Conservation (phyloP, 2,888 invertebrate genomes). For the Omphaloscelis lunosa region DNA sequence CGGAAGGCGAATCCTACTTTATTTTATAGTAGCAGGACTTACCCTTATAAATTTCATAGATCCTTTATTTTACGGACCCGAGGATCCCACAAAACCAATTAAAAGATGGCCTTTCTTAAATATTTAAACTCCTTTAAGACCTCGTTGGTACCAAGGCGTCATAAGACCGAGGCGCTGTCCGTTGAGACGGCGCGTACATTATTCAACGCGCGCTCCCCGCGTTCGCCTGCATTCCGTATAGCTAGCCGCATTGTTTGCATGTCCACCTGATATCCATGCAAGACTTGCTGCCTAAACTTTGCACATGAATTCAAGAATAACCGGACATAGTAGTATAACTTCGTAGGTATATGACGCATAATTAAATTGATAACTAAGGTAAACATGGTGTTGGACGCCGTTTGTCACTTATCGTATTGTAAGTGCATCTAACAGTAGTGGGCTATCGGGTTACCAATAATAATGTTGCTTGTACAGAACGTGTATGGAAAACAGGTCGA, state of each 20-base stretch:
- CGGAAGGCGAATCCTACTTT: slow-evolving; percentile 42
- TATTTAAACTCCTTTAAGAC: slow-evolving; percentile 67
- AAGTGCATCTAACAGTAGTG: slow-evolving; percentile 41
- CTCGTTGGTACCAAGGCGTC: slow-evolving; percentile 71
- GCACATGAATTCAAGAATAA: slow-evolving; percentile 69
- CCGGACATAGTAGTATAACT: slow-evolving; percentile 59
- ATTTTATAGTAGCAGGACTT: slow-evolving; percentile 52
- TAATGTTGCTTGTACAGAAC: slow-evolving; percentile 41
- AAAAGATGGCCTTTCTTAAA: slow-evolving; percentile 64
- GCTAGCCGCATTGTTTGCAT: slow-evolving; percentile 79
- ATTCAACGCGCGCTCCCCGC: slow-evolving; percentile 82
- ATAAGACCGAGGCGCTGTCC: slow-evolving; percentile 75
- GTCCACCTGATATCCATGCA: slow-evolving; percentile 76
- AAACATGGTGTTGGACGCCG: slow-evolving; percentile 39
- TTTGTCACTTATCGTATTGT: slow-evolving; percentile 50
- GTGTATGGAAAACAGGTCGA: slow-evolving; percentile 48
- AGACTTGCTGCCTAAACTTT: slow-evolving; percentile 70
- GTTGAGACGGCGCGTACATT: slow-evolving; percentile 78
- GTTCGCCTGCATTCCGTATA: slow-evolving; percentile 77
- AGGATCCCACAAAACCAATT: slow-evolving; percentile 61
- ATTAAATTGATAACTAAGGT: slow-evolving; percentile 57
- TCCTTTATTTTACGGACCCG: slow-evolving; percentile 58
- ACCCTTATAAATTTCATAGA: slow-evolving; percentile 58
- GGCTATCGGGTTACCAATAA: slow-evolving; percentile 52
- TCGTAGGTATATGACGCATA: slow-evolving; percentile 51